Evolutionary conservation across 2,797 vertebrate genomes (phyloP).

Genomic region (Loris lydekkerianus): DNA sequence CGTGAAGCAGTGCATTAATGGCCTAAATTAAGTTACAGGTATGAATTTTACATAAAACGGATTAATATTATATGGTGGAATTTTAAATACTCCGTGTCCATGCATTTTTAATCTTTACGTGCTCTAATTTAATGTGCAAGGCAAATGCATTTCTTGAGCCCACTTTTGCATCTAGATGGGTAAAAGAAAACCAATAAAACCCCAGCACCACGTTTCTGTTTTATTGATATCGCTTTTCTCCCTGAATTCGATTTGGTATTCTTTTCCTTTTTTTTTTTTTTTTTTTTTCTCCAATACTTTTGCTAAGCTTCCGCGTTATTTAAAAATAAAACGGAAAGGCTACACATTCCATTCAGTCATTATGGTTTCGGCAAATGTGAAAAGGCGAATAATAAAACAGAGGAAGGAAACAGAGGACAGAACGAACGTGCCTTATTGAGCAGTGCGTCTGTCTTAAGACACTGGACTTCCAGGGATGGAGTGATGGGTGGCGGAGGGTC

Average conservation of each 20-base stretch:
- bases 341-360: slow-evolving; percentile 69
- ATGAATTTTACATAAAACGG: slow-evolving; percentile 91
- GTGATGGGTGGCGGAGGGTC: slow-evolving; percentile 11
- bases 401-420: not conserved
- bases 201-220: slow-evolving; percentile 2
- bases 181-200: slow-evolving; percentile 23
- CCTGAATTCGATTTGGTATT: not conserved
- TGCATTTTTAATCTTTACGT: slow-evolving; percentile 89
- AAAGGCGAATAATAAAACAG: slow-evolving; percentile 61
- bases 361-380: slow-evolving; percentile 68
- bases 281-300: not conserved
- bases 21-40: slow-evolving; percentile 89
- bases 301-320: slow-evolving; percentile 41
- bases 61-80: slow-evolving; percentile 89
- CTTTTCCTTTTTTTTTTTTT: not conserved
- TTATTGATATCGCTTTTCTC: slow-evolving; percentile 44
- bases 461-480: slow-evolving; percentile 41
- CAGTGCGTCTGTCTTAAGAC: slow-evolving; percentile 60
- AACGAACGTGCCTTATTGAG: slow-evolving; percentile 55
- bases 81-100: slow-evolving; percentile 87
- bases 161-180: slow-evolving; percentile 57
- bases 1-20: slow-evolving; percentile 86
- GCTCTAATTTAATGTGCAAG: slow-evolving; percentile 86
- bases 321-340: slow-evolving; percentile 26
- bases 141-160: slow-evolving; percentile 76